Conservation (phyloP, 2,888 invertebrate species). For the Yponomeuta evonymella region DNA sequence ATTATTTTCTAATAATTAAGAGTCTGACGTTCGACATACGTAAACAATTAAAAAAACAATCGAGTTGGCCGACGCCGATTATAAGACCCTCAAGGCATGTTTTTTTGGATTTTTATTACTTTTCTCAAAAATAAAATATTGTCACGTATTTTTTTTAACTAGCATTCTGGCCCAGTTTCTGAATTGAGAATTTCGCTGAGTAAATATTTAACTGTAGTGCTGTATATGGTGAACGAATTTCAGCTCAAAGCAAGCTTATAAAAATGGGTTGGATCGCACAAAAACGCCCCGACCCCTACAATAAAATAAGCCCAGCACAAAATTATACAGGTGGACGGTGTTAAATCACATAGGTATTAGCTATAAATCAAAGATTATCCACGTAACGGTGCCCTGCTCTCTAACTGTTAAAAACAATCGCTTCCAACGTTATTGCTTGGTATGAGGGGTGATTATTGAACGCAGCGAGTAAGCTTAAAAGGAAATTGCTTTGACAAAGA, state of each 20-base stretch:
- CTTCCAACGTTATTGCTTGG: background rate
- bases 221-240: background rate
- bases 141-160: too few species aligned
- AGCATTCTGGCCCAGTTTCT: too few species aligned
- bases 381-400: background rate
- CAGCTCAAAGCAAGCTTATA: background rate
- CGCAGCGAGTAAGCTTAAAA: background rate
- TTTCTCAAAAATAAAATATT: too few species aligned
- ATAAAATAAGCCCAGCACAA: background rate
- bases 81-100: too few species aligned
- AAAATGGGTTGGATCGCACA: background rate
- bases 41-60: too few species aligned
- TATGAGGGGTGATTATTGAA: background rate
- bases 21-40: too few species aligned
- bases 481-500: background rate
- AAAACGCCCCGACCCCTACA: background rate
- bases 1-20: too few species aligned
- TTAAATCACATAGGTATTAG: slow-evolving; percentile 1
- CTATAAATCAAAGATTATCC: background rate
- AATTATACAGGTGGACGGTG: background rate
- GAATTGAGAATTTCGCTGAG: too few species aligned
- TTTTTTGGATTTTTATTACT: too few species aligned
- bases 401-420: background rate
- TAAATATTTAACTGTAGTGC: too few species aligned
- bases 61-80: too few species aligned